A percentile compares a stretch with the other conserved stretches of the same genome.
phyloP scores from a whole-genome alignment of 2,113 vertebrate genomes.

The Pao palembangensis region DNA sequence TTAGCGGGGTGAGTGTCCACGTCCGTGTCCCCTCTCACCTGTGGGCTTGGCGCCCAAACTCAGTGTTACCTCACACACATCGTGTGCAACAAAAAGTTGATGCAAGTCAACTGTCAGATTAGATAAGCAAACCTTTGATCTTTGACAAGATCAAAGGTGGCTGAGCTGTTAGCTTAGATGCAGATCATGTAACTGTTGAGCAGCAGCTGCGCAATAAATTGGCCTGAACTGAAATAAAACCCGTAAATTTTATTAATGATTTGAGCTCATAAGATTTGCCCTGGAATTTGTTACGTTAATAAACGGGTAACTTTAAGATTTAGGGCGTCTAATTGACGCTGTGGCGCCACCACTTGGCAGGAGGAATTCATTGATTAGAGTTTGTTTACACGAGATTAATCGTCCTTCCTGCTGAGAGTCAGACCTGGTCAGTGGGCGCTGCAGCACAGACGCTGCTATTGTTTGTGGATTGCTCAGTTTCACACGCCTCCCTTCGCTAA shows the following conservation, averaged over 20 bases:
- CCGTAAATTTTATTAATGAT: too few relatives aligned
- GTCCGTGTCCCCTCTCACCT: background rate
- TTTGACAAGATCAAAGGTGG: too few relatives aligned
- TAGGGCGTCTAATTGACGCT: background rate
- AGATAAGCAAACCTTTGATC: too few relatives aligned
- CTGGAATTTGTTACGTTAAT: too few relatives aligned
- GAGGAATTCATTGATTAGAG: background rate
- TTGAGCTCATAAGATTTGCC: too few relatives aligned
- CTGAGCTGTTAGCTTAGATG: too few relatives aligned
- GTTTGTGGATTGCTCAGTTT: background rate
- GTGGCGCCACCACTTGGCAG: background rate
- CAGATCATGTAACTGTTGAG: too few relatives aligned
- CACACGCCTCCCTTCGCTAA: background rate
- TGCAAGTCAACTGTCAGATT: too few relatives aligned
- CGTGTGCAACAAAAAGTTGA: too few relatives aligned
- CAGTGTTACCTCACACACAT: too few relatives aligned
- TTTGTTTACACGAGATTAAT: background rate
- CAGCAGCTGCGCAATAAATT: background rate
- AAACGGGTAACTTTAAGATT: background rate
- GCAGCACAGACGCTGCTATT: background rate
- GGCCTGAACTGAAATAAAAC: background rate
- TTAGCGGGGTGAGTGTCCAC: constrained; percentile 83
- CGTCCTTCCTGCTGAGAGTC: background rate
- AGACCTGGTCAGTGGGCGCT: too few relatives aligned
- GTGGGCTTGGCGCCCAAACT: too few relatives aligned